Percentiles rank a stretch among this genome's conserved stretches.
These are phyloP conservation scores for Torymus tubicola DNA, from an alignment of 2,888 invertebrate genomes.

Conservation along the genomic window DNA sequence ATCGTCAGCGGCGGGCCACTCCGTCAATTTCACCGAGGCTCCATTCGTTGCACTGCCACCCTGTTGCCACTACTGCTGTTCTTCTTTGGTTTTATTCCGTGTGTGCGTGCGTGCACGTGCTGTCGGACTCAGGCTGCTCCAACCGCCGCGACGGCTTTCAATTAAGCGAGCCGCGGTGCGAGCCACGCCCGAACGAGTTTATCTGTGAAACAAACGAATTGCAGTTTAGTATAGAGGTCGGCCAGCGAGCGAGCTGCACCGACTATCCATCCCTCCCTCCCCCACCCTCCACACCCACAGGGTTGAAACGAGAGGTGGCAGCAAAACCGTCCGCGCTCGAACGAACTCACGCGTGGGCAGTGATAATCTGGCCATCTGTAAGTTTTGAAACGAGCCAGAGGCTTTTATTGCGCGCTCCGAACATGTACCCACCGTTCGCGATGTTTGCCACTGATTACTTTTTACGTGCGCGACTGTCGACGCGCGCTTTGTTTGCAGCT, in stretches of 20 bases:
- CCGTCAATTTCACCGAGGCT: conserved; percentile 41
- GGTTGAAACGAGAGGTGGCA: conserved; percentile 28
- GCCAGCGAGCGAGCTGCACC: background rate
- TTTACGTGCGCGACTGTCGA: conserved; percentile 1
- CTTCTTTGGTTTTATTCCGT: conserved; percentile 30
- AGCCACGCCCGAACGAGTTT: conserved; percentile 60
- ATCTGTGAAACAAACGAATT: conserved; percentile 67
- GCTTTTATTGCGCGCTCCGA: conserved; percentile 8
- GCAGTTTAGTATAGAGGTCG: conserved; percentile 45
- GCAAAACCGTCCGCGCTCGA: conserved; percentile 14
- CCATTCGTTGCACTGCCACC: background rate
- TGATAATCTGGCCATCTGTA: conserved; percentile 46
- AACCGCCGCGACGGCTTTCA: conserved; percentile 60
- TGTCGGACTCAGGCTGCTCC: conserved; percentile 20
- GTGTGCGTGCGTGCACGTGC: background rate
- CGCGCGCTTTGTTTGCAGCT: background rate
- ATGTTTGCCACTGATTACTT: conserved; percentile 30
- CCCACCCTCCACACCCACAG: too few relatives aligned
- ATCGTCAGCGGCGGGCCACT: conserved; percentile 36
- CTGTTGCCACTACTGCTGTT: conserved; percentile 28
- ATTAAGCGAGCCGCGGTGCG: conserved; percentile 57
- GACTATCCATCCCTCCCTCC: background rate
- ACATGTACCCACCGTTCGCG: background rate
- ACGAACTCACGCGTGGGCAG: background rate
- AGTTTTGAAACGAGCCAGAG: conserved; percentile 32